Evolutionary conservation across 1,140 invertebrate genomes (phyloP).

Genomic region (Physella acuta): DNA sequence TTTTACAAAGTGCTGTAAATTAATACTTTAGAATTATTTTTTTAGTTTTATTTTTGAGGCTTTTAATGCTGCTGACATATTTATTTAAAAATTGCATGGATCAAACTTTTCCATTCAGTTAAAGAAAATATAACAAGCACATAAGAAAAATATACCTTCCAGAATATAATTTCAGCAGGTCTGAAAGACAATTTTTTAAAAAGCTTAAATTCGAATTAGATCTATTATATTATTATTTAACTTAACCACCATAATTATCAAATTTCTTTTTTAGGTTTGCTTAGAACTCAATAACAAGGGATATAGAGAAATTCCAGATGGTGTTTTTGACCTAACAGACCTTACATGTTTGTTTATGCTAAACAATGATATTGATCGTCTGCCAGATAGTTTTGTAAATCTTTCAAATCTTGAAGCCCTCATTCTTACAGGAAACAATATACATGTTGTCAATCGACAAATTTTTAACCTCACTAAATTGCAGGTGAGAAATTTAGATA

Average conservation of each 20-base stretch:
- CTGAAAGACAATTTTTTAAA: too few species aligned
- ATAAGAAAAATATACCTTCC: too few species aligned
- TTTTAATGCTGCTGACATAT: too few species aligned
- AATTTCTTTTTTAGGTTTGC: slow-evolving; percentile 27
- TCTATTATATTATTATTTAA: too few species aligned
- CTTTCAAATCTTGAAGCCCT: slow-evolving; percentile 46
- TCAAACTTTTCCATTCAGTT: too few species aligned
- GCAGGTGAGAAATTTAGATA: slow-evolving; percentile 12
- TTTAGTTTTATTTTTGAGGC: too few species aligned
- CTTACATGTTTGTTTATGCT: slow-evolving; percentile 41
- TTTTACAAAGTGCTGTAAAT: too few species aligned
- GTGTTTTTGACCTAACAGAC: slow-evolving; percentile 37
- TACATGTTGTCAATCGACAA: slow-evolving; percentile 35
- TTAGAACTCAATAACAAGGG: slow-evolving; percentile 39
- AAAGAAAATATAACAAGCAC: too few species aligned
- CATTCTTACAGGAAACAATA: slow-evolving; percentile 42
- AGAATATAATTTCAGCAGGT: too few species aligned
- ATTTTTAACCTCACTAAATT: slow-evolving; percentile 43
- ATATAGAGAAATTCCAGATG: slow-evolving; percentile 34
- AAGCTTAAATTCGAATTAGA: too few species aligned
- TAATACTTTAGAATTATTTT: too few species aligned
- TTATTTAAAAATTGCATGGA: too few species aligned
- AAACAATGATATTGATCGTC: slow-evolving; percentile 42
- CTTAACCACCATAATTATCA: not conserved
- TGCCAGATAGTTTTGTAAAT: slow-evolving; percentile 43